Conservation (phyloP, 2,797 vertebrate genomes). For the Malacoraja senta region DNA sequence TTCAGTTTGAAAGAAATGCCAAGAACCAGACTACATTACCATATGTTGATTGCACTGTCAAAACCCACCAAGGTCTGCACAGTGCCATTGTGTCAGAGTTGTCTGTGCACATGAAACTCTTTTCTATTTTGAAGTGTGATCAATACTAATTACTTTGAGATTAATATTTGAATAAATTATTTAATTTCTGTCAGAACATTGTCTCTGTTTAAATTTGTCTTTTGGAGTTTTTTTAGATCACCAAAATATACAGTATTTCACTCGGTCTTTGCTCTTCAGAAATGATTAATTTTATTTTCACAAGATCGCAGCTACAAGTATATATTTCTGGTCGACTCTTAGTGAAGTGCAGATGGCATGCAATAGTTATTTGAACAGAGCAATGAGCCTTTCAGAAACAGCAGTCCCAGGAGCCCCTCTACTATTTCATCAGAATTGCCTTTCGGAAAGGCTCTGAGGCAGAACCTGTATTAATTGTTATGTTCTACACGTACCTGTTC, state of each 20-base stretch:
- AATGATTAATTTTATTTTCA: slow-evolving; percentile 33
- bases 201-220: neutral
- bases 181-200: neutral
- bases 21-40: neutral
- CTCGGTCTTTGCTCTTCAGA: neutral
- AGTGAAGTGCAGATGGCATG: slow-evolving; percentile 22
- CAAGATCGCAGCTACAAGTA: neutral
- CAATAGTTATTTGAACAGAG: slow-evolving; percentile 36
- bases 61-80: neutral
- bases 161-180: slow-evolving; percentile 16
- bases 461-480: slow-evolving; percentile 36
- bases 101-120: neutral
- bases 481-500: slow-evolving; percentile 38
- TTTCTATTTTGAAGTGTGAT: slow-evolving; percentile 1
- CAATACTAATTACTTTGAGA: neutral
- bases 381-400: slow-evolving; percentile 27
- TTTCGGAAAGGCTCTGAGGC: slow-evolving; percentile 35
- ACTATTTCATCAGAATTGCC: slow-evolving; percentile 34
- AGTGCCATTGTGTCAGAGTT: neutral
- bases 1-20: neutral
- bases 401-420: slow-evolving; percentile 2
- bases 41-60: neutral
- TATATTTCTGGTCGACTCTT: neutral
- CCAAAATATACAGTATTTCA: neutral
- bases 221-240: neutral